Evolutionary conservation across 2,797 vertebrate genomes (phyloP).

Genomic region (Pseudochirops corinnae): DNA sequence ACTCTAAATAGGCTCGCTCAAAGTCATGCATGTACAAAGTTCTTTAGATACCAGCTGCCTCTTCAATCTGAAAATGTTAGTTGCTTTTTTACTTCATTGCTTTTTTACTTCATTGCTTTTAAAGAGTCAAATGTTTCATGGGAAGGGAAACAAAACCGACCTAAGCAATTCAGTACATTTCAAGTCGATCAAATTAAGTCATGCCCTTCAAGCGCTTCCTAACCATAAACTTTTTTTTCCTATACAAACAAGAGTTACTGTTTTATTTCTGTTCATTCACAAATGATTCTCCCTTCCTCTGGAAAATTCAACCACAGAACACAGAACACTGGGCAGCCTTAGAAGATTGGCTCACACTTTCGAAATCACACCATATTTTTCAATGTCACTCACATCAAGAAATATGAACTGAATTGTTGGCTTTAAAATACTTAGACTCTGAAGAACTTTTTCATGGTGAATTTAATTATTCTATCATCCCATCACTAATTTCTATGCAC

Average conservation of each 20-base stretch:
- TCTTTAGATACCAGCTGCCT: background rate
- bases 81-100: constrained; percentile 38
- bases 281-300: constrained; percentile 75
- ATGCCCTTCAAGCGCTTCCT: background rate
- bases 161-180: constrained; percentile 31
- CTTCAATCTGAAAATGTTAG: constrained; percentile 4
- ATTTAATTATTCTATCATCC: constrained; percentile 19
- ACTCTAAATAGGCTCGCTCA: background rate
- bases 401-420: background rate
- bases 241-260: background rate
- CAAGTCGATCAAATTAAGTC: background rate
- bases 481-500: constrained; percentile 14
- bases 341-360: constrained; percentile 28
- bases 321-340: constrained; percentile 21
- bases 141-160: constrained; percentile 10
- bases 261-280: constrained; percentile 62
- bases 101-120: constrained; percentile 12
- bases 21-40: background rate
- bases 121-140: constrained; percentile 47
- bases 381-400: constrained; percentile 18
- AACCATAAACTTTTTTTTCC: background rate
- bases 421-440: constrained; percentile 52
- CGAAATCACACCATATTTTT: constrained; percentile 50
- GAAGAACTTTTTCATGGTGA: constrained; percentile 9
- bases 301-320: constrained; percentile 63